phyloP scores from a whole-genome alignment of 2,113 vertebrate species.

The Rana temporaria region DNA sequence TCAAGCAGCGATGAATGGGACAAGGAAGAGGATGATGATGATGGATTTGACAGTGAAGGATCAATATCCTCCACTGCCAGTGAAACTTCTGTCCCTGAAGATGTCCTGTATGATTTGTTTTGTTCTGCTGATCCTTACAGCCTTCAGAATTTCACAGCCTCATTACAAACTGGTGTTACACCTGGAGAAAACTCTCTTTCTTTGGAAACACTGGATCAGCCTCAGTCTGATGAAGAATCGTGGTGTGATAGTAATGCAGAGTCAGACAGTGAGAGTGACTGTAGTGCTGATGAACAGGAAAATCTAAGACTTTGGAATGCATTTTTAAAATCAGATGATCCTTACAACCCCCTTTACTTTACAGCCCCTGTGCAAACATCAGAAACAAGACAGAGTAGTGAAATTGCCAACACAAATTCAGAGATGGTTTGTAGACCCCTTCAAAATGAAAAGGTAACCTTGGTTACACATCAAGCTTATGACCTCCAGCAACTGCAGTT shows the following conservation, averaged over 20 bases:
- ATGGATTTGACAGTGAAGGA: constrained; percentile 87
- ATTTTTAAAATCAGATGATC: constrained; percentile 83
- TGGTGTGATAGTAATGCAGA: constrained; percentile 62
- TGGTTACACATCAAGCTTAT: not conserved
- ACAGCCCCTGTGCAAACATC: constrained; percentile 78
- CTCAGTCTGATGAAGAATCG: constrained; percentile 49
- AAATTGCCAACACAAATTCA: constrained; percentile 7
- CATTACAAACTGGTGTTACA: constrained; percentile 67
- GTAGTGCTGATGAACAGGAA: constrained; percentile 81
- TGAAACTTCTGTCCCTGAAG: constrained; percentile 65
- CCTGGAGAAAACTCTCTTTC: constrained; percentile 9
- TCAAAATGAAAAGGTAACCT: constrained; percentile 6
- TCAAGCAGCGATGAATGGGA: constrained; percentile 70
- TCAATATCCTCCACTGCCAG: constrained; percentile 73
- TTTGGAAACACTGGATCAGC: constrained; percentile 36
- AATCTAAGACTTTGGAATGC: constrained; percentile 83
- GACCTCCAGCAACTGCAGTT: not conserved
- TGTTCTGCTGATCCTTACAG: constrained; percentile 85
- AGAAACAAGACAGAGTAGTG: constrained; percentile 53
- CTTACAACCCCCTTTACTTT: constrained; percentile 90
- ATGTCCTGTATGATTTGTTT: constrained; percentile 83
- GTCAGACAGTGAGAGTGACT: constrained; percentile 65
- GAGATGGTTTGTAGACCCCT: not conserved
- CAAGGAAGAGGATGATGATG: constrained; percentile 70
- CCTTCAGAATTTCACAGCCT: constrained; percentile 86